phyloP scores from a whole-genome alignment of 2,113 vertebrate genomes.

The Probosciger aterrimus region DNA sequence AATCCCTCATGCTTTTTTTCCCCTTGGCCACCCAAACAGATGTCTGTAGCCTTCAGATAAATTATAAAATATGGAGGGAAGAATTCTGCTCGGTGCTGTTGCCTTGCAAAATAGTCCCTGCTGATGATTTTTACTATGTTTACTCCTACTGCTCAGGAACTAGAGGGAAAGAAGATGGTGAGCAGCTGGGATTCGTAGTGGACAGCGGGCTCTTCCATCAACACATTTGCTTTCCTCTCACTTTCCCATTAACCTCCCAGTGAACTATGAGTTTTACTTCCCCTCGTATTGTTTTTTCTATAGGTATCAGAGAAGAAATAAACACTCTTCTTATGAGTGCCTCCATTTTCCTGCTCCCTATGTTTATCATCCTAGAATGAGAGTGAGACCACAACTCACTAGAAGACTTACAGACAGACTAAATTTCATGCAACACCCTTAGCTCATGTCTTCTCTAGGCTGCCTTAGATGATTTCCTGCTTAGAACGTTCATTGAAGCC shows the following conservation, averaged over 20 bases:
- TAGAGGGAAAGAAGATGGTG: not conserved
- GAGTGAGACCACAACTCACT: not conserved
- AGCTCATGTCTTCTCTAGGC: not conserved
- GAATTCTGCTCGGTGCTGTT: not conserved
- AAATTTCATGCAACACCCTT: not conserved
- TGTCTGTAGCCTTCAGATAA: conserved; percentile 48
- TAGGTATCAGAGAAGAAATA: not conserved
- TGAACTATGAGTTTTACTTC: not conserved
- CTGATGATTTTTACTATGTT: not conserved
- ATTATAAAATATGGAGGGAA: conserved; percentile 47
- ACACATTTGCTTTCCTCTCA: not conserved
- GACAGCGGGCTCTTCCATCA: not conserved
- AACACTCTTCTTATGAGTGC: not conserved
- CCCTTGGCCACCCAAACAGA: conserved; percentile 42
- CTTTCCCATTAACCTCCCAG: not conserved
- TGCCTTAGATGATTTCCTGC: not conserved
- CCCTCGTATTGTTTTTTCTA: not conserved
- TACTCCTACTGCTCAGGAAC: not conserved
- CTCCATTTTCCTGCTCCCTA: not conserved
- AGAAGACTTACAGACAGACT: not conserved
- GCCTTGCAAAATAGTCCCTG: not conserved
- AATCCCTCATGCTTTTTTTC: conserved; percentile 31
- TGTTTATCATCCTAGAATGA: not conserved
- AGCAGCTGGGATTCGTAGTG: not conserved
- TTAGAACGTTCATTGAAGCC: not conserved